These are phyloP conservation scores for Leucopternis melanops DNA, from an alignment of 2,113 vertebrate genomes.

Conservation along the genomic window DNA sequence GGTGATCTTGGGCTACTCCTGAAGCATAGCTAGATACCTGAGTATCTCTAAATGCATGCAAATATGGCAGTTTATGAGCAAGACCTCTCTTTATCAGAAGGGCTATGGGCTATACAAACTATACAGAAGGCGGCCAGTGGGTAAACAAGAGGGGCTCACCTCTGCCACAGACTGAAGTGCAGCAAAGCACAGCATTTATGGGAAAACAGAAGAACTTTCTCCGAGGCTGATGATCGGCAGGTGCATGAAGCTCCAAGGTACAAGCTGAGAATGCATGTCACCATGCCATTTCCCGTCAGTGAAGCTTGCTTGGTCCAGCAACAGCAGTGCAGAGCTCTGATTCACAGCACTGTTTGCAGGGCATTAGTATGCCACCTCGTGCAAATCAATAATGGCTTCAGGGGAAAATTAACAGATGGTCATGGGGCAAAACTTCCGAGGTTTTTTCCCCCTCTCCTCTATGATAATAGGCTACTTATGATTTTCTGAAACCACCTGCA, in stretches of 20 bases:
- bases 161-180: not conserved
- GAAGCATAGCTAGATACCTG: not conserved
- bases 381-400: not conserved
- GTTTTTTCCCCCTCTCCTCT: not conserved
- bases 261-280: not conserved
- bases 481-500: conserved; percentile 5
- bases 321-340: not conserved
- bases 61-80: not conserved
- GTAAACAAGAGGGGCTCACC: not conserved
- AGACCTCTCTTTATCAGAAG: not conserved
- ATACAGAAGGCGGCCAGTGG: not conserved
- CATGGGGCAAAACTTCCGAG: not conserved
- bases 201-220: not conserved
- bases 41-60: not conserved
- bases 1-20: not conserved
- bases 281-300: not conserved
- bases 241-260: not conserved
- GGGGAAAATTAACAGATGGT: conserved; percentile 42
- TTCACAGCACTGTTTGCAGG: not conserved
- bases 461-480: not conserved
- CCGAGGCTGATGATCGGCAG: not conserved
- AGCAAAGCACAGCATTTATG: not conserved
- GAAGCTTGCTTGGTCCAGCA: not conserved
- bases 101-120: not conserved
- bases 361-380: not conserved